Evolutionary conservation across 2,888 invertebrate genomes (phyloP), one percentile per base, ranked within the genome.

Genomic region (Oasisia sp.): DNA sequence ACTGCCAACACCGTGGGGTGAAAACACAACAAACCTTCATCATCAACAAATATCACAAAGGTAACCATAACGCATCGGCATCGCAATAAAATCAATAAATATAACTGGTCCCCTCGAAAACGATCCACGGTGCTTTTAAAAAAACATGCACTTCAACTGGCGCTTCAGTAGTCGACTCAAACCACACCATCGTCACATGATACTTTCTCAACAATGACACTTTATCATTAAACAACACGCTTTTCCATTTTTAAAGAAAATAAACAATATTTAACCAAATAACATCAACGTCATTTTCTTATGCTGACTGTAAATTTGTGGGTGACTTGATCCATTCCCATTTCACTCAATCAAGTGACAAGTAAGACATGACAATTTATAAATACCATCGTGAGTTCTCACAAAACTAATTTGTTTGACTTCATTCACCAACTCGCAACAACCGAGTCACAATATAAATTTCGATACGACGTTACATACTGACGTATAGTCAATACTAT

Each of bases 11-110:
- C 74, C 74, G 74, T 19, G 5, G 27, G 19, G 74, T 19, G 74
- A 74, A 58, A 58, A 74, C n/a, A n/a, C 74, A 74, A 74, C 74
- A 74, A 74, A 74, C 74, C 19, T 74, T 74, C 74, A 50, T 50
- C 50, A 50, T 50, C 74, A 74, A 74, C 74, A 74, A 74, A 27
- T 74, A 74, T 74, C 74, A 74, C 74, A 74, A 74, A 74, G n/a
- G 27, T 14, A 50, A 74, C 74, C n/a, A 74, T 74, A 74, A 74
- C 74, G 7, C 74, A 74, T 19, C 74, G 27, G 7, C 74, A 74
- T 19, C 74, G 74, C 74, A 74, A 19, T 74, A 74, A 74, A 74
- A 74, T 7, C 74, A 74, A 74, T 74, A 74, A 74, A 74, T 74
- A 74, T 74, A 74, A 27, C 19, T 74, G 74, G 74, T 74, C 74